These are phyloP conservation scores for Cephalopterus ornatus DNA, from an alignment of 2,113 vertebrate genomes.

Conservation along the genomic window DNA sequence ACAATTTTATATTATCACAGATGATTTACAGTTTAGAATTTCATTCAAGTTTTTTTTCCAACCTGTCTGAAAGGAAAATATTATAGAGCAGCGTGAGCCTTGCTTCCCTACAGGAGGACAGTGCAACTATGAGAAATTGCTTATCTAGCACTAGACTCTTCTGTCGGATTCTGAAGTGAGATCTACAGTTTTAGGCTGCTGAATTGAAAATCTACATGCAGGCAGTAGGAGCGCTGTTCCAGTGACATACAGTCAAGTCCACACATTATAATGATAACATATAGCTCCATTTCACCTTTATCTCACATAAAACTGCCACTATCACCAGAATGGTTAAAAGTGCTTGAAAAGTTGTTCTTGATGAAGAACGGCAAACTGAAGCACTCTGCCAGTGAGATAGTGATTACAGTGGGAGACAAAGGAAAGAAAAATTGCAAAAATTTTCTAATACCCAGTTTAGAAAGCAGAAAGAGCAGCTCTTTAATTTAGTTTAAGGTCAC, in stretches of 20 bases:
- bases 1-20: not conserved
- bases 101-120: not conserved
- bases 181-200: not conserved
- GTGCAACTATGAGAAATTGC: not conserved
- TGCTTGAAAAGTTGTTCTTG: not conserved
- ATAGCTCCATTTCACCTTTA: not conserved
- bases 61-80: not conserved
- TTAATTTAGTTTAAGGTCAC: conserved; percentile 20
- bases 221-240: not conserved
- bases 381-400: not conserved
- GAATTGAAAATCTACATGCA: not conserved
- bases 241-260: not conserved
- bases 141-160: not conserved
- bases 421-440: conserved; percentile 4
- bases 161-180: not conserved
- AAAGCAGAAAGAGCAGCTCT: not conserved
- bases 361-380: conserved; percentile 18
- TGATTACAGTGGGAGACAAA: not conserved
- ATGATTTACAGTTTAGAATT: not conserved
- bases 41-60: not conserved
- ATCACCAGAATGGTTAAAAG: not conserved
- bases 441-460: not conserved
- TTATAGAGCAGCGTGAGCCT: not conserved
- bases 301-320: not conserved
- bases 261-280: not conserved